Evolutionary conservation across 2,113 vertebrate genomes (phyloP).

Genomic region (Microtus pennsylvanicus): DNA sequence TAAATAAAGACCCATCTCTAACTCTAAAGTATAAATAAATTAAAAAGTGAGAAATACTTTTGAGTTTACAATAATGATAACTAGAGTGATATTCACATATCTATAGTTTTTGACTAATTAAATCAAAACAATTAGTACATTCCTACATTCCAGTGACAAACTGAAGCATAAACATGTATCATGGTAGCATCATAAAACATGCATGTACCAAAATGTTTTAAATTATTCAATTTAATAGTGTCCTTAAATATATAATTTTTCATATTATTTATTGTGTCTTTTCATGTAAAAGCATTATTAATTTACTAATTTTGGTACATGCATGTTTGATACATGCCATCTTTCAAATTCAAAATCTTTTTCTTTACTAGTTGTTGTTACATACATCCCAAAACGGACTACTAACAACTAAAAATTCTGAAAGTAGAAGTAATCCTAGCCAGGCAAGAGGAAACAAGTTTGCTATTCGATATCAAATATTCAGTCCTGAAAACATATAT

Average conservation of each 20-base stretch:
- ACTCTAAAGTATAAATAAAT: not conserved
- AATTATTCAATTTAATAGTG: not conserved
- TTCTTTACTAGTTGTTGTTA: too few relatives aligned
- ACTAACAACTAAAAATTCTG: not conserved
- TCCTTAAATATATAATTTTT: not conserved
- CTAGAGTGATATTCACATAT: not conserved
- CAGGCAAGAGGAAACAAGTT: not conserved
- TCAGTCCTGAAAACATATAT: not conserved
- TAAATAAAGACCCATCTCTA: not conserved
- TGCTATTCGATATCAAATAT: not conserved
- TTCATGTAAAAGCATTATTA: not conserved
- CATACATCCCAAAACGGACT: not conserved
- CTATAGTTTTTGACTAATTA: not conserved
- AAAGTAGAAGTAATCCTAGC: not conserved
- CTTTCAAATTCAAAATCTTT: too few relatives aligned
- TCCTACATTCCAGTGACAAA: too few relatives aligned
- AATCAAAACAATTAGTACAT: too few relatives aligned
- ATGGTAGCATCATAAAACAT: too few relatives aligned
- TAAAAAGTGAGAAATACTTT: not conserved
- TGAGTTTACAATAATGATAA: not conserved
- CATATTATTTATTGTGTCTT: fast-evolving
- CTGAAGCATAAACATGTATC: too few relatives aligned
- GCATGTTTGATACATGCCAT: too few relatives aligned
- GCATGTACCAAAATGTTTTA: not conserved
- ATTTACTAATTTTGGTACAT: not conserved